These are phyloP conservation scores for Pandion haliaetus DNA, from an alignment of 2,113 vertebrate species.

Conservation along the genomic window DNA sequence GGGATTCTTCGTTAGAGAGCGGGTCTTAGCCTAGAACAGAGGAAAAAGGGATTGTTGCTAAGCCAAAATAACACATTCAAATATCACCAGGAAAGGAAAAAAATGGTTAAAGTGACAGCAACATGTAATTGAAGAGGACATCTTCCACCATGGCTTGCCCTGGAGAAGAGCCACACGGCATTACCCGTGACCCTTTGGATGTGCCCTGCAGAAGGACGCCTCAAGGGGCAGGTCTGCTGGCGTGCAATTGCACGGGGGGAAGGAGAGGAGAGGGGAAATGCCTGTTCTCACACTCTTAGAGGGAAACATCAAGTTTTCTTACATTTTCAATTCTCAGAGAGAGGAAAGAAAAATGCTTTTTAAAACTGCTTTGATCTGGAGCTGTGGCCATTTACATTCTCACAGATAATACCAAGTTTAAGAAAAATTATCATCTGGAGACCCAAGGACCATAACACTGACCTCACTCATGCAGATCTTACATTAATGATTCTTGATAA, in stretches of 20 bases:
- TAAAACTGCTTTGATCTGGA: neutral
- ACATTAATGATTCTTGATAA: neutral
- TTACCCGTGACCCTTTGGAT: neutral
- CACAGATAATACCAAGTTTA: neutral
- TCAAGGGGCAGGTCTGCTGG: neutral
- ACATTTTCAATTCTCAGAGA: neutral
- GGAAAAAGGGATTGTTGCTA: neutral
- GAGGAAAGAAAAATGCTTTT: neutral
- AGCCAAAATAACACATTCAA: neutral
- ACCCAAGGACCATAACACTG: neutral
- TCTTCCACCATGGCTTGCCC: neutral
- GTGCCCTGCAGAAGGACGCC: neutral
- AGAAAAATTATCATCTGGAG: neutral
- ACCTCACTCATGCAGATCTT: neutral
- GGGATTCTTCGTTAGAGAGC: neutral
- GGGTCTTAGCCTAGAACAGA: neutral
- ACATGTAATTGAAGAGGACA: neutral
- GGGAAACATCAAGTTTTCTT: neutral
- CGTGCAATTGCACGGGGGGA: accelerated
- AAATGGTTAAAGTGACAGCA: neutral
- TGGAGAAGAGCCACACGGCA: neutral
- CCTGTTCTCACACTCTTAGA: neutral
- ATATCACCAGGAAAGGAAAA: neutral
- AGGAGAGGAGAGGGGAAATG: neutral
- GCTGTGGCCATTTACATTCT: neutral